Evolutionary conservation across 2,888 invertebrate species (phyloP).

Genomic region (Lacanobia wlatinum): DNA sequence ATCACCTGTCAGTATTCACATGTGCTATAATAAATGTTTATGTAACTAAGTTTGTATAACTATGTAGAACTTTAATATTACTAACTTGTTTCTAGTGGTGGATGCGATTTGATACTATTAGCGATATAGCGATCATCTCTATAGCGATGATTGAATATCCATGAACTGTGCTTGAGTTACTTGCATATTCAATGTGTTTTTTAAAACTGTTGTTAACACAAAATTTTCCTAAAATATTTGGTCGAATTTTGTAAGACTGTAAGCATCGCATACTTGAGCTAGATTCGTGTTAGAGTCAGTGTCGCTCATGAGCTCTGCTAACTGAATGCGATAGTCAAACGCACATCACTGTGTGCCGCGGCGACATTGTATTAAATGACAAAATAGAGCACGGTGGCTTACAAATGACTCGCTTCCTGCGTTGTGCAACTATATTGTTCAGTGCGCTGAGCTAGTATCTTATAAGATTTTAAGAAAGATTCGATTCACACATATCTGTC

Average conservation of each 20-base stretch:
- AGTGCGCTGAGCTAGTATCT: slow-evolving; percentile 17
- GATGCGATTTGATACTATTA: slow-evolving; percentile 40
- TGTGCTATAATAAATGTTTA: slow-evolving; percentile 69
- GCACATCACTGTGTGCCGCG: slow-evolving; percentile 12
- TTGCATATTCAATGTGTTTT: slow-evolving; percentile 16
- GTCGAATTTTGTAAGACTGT: slow-evolving; percentile 22
- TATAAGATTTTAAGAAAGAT: slow-evolving; percentile 23
- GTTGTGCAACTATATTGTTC: slow-evolving; percentile 16
- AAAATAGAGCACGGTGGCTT: slow-evolving; percentile 27
- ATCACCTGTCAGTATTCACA: slow-evolving; percentile 70
- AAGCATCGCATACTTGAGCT: slow-evolving; percentile 25
- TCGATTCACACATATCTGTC: slow-evolving; percentile 47
- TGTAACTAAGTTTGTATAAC: slow-evolving; percentile 57
- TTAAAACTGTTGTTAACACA: slow-evolving; percentile 19
- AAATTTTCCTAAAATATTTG: slow-evolving; percentile 21
- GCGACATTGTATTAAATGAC: slow-evolving; percentile 18
- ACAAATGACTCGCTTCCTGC: slow-evolving; percentile 52
- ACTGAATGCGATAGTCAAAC: slow-evolving; percentile 23
- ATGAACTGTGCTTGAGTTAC: slow-evolving; percentile 1
- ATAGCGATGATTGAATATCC: slow-evolving; percentile 25
- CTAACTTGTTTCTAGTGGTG: slow-evolving; percentile 47
- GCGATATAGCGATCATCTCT: slow-evolving; percentile 35
- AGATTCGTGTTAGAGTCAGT: slow-evolving; percentile 25
- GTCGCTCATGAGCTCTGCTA: slow-evolving; percentile 23
- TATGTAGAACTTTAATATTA: slow-evolving; percentile 60